These are phyloP conservation scores for Decapterus maruadsi DNA, from an alignment of 2,797 vertebrate species.

Conservation along the genomic window DNA sequence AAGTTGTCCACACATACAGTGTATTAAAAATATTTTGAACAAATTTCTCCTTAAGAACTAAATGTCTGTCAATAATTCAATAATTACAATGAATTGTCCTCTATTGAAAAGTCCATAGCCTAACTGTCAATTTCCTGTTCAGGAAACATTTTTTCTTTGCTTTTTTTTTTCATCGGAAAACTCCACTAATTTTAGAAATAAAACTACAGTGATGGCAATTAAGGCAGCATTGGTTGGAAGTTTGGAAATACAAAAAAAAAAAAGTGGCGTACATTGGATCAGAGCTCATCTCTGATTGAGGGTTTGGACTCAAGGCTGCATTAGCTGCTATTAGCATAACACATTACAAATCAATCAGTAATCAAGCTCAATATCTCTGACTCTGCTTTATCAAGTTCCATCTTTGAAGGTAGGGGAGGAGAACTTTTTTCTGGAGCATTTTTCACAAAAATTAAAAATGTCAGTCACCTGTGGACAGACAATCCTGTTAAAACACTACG, in stretches of 20 bases:
- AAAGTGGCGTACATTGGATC: too few species aligned
- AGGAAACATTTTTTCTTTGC: not conserved
- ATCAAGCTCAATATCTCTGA: not conserved
- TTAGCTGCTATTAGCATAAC: not conserved
- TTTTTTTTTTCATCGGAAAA: too few species aligned
- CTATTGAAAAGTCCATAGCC: not conserved
- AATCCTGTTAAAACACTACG: too few species aligned
- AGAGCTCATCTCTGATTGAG: not conserved
- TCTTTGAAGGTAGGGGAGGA: too few species aligned
- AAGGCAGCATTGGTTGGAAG: not conserved
- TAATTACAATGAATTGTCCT: not conserved
- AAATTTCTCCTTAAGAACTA: not conserved
- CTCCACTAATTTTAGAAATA: too few species aligned
- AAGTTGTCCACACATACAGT: not conserved
- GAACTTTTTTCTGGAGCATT: too few species aligned
- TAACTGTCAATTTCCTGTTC: not conserved
- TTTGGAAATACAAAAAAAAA: not conserved
- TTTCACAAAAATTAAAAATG: too few species aligned
- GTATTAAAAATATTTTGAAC: not conserved
- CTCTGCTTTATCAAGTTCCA: not conserved
- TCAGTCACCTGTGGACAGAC: too few species aligned
- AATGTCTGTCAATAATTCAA: too few species aligned
- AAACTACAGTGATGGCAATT: not conserved
- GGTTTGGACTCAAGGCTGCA: too few species aligned
- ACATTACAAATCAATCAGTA: not conserved